Percentiles rank a stretch among this genome's conserved stretches.
Evolutionary conservation across 2,797 vertebrate species (phyloP).

Genomic region (Masticophis lateralis): DNA sequence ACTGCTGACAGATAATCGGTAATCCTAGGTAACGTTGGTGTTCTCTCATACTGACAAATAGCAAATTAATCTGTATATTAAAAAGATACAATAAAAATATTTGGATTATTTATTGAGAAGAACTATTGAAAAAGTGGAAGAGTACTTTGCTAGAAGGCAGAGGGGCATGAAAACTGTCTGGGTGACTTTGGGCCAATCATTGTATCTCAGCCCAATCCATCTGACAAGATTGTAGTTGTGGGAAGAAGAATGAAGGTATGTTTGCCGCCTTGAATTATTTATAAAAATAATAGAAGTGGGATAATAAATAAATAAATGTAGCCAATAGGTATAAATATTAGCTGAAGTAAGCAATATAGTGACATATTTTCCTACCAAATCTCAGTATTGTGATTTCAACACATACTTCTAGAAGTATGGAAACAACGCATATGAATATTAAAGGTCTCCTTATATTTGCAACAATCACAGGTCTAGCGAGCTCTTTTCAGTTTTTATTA

Average conservation of each 20-base stretch:
- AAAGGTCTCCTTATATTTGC: neutral
- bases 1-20: neutral
- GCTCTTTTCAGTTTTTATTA: neutral
- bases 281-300: neutral
- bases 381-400: neutral
- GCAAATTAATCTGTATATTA: neutral
- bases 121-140: neutral
- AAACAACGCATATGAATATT: neutral
- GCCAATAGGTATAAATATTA: neutral
- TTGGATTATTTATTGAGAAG: neutral
- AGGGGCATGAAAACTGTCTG: neutral
- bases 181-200: neutral
- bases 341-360: neutral
- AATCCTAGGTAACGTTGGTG: neutral
- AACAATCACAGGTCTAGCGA: neutral
- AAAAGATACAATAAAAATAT: neutral
- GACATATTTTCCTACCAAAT: neutral
- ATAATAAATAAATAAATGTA: neutral
- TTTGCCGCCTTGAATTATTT: neutral
- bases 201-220: neutral
- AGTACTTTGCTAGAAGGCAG: neutral
- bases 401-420: neutral
- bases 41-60: neutral
- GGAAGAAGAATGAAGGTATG: neutral
- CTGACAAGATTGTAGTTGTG: neutral